Conservation (phyloP, 1,140 invertebrate species). For the Zaprionus ghesquierei region DNA sequence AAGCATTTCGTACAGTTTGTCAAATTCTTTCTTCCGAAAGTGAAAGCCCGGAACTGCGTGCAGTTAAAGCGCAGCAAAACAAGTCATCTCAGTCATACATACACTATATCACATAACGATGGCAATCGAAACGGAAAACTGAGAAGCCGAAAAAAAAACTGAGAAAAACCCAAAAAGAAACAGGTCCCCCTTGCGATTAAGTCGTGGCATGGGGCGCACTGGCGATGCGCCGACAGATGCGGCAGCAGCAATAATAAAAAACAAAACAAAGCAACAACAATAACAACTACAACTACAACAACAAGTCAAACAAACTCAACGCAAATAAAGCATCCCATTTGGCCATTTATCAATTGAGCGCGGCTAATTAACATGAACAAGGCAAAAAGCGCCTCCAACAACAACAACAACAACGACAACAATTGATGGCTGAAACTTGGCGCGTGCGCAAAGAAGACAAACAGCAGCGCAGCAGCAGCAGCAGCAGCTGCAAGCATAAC, state of each 20-base stretch:
- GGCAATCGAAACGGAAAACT: background rate
- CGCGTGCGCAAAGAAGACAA: conserved; percentile 23
- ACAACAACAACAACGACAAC: conserved; percentile 9
- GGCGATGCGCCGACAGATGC: background rate
- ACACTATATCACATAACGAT: conserved; percentile 3
- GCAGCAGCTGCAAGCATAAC: too few relatives aligned
- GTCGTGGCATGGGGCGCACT: background rate
- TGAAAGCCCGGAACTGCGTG: background rate
- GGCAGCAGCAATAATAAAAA: background rate
- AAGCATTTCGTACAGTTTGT: background rate
- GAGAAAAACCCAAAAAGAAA: background rate
- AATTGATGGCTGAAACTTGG: conserved; percentile 12
- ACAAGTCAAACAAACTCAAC: background rate
- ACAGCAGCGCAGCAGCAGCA: conserved; percentile 1
- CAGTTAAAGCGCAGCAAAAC: background rate
- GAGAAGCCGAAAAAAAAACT: background rate
- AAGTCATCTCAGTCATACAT: background rate
- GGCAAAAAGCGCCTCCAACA: conserved; percentile 6
- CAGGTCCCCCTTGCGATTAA: background rate
- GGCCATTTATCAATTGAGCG: conserved; percentile 44
- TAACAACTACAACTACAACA: background rate
- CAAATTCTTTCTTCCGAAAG: background rate
- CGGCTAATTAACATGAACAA: conserved; percentile 43
- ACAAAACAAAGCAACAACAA: background rate
- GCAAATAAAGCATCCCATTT: conserved; percentile 8